phyloP scores from a whole-genome alignment of 64 coral and sea anemone genomes.

The Orbicella faveolata region DNA sequence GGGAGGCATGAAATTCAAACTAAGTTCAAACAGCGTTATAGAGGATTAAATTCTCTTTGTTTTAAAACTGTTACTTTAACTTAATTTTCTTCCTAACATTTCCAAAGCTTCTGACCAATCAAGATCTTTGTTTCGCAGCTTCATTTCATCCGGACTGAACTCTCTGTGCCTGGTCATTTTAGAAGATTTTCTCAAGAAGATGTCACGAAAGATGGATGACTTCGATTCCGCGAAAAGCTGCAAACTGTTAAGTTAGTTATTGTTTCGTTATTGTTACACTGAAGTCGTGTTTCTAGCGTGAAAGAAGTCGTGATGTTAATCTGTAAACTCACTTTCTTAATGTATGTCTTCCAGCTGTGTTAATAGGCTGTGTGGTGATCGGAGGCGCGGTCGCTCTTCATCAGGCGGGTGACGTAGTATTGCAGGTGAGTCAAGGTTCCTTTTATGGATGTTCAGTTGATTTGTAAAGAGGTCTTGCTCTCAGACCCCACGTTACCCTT shows the following conservation, averaged over 20 bases:
- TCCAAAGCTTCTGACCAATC: not conserved
- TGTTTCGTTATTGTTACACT: not conserved
- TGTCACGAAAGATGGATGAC: constrained; percentile 25
- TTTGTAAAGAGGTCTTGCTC: too few relatives aligned
- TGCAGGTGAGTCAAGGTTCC: not conserved
- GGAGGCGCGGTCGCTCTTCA: constrained; percentile 42
- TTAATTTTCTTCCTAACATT: too few relatives aligned
- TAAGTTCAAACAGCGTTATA: too few relatives aligned
- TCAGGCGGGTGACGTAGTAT: not conserved
- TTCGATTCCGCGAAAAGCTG: constrained; percentile 59
- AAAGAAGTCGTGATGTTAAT: not conserved
- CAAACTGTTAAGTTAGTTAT: constrained; percentile 52
- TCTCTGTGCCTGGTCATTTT: constrained; percentile 56
- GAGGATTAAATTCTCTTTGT: too few relatives aligned
- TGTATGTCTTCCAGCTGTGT: constrained; percentile 13
- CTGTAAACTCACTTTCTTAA: not conserved
- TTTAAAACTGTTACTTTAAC: too few relatives aligned
- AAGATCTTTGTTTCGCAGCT: constrained; percentile 30
- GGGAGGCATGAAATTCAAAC: too few relatives aligned
- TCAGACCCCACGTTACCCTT: too few relatives aligned
- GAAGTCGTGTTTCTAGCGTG: not conserved
- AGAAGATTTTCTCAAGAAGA: constrained; percentile 70
- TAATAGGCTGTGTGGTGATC: constrained; percentile 10
- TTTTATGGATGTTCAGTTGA: not conserved
- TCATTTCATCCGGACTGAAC: constrained; percentile 63